These are phyloP conservation scores for Drosophila busckii DNA, from an alignment of 1,140 invertebrate species.

Conservation along the genomic window DNA sequence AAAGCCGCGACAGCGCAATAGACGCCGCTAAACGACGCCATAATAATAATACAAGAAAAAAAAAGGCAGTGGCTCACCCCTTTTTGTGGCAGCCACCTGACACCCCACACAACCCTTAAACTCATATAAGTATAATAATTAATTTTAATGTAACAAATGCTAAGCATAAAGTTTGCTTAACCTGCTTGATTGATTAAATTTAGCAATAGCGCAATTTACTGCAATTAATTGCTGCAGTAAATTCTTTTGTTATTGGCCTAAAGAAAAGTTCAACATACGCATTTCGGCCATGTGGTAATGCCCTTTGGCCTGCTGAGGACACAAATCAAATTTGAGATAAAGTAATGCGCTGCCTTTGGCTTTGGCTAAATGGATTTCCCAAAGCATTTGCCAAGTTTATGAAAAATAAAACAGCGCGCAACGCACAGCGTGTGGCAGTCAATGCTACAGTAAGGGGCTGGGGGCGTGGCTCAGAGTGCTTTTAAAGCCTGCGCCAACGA, in stretches of 20 bases:
- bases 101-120: not conserved
- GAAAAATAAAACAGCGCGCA: conserved; percentile 56
- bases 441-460: too few relatives aligned
- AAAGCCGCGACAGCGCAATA: conserved; percentile 52
- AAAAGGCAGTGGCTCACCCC: conserved; percentile 24
- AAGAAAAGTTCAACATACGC: too few relatives aligned
- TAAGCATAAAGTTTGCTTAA: too few relatives aligned
- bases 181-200: too few relatives aligned
- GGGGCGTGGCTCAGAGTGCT: conserved; percentile 61
- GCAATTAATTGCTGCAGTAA: too few relatives aligned
- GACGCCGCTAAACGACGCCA: conserved; percentile 31
- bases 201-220: too few relatives aligned
- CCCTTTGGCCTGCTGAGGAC: conserved; percentile 13
- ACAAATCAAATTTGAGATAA: conserved; percentile 70
- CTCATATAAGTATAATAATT: too few relatives aligned
- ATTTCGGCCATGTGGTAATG: not conserved
- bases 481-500: conserved; percentile 62
- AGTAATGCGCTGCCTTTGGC: conserved; percentile 59
- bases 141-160: too few relatives aligned
- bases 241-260: too few relatives aligned
- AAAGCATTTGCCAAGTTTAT: conserved; percentile 72
- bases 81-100: conserved; percentile 29
- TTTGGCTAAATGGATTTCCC: conserved; percentile 70
- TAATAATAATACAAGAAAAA: too few relatives aligned
- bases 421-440: conserved; percentile 14